phyloP scores from a whole-genome alignment of 1,140 invertebrate species.

The Telenomus remus region DNA sequence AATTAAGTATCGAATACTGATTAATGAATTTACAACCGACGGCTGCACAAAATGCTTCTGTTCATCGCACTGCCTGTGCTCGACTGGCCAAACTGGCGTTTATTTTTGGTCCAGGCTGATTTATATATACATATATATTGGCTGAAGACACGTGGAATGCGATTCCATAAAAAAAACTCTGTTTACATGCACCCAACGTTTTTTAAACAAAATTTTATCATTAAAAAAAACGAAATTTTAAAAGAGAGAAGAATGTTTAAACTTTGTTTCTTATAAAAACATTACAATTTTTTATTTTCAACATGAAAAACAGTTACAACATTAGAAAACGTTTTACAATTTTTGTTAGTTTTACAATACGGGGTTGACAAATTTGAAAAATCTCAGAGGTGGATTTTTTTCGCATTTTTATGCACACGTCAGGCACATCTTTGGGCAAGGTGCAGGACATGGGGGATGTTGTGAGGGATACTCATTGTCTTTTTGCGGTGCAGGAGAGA shows the following conservation, averaged over 20 bases:
- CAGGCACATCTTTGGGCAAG: too few relatives aligned
- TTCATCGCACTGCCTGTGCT: constrained; percentile 19
- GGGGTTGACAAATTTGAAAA: too few relatives aligned
- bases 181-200: not conserved
- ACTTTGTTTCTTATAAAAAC: too few relatives aligned
- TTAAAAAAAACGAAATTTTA: not conserved
- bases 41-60: constrained; percentile 18
- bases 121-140: constrained; percentile 33
- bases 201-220: not conserved
- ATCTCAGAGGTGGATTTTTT: too few relatives aligned
- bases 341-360: too few relatives aligned
- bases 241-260: too few relatives aligned
- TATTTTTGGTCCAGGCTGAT: constrained; percentile 34
- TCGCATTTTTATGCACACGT: too few relatives aligned
- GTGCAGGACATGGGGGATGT: too few relatives aligned
- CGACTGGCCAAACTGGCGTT: constrained; percentile 30
- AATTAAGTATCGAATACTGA: not conserved
- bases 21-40: not conserved
- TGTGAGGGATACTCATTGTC: too few relatives aligned
- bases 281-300: not conserved
- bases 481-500: too few relatives aligned
- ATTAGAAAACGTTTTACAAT: too few relatives aligned
- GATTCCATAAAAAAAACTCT: constrained; percentile 6
- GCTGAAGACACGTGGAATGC: constrained; percentile 9
- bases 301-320: too few relatives aligned